Evolutionary conservation across 1,140 invertebrate species (phyloP).

Genomic region (Heliconius eleuchia): DNA sequence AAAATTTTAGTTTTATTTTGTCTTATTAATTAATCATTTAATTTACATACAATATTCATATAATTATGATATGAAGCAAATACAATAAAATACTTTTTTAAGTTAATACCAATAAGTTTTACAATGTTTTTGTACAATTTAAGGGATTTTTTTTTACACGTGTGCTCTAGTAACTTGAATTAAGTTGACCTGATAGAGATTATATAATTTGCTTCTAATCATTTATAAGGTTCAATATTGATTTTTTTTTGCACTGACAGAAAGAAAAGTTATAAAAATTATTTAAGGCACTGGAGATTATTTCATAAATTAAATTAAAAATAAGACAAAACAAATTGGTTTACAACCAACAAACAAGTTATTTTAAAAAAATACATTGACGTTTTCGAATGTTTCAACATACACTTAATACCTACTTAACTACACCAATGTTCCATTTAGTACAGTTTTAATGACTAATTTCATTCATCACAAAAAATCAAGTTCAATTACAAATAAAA

Average conservation of each 20-base stretch:
- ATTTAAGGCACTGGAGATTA: constrained; percentile 2
- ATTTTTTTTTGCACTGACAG: background rate
- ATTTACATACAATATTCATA: background rate
- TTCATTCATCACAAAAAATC: constrained; percentile 2
- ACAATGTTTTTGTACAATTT: too few species aligned
- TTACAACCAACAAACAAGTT: background rate
- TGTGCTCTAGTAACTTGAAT: too few species aligned
- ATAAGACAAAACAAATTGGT: background rate
- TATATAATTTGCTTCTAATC: too few species aligned
- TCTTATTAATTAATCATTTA: too few species aligned
- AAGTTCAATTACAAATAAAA: background rate
- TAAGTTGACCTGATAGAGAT: too few species aligned
- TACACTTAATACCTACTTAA: background rate
- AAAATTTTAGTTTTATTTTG: background rate
- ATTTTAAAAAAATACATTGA: background rate
- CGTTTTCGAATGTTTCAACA: background rate
- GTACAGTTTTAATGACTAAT: constrained; percentile 2
- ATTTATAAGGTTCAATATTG: too few species aligned
- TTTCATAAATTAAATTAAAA: background rate
- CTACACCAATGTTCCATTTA: background rate
- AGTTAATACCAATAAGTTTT: too few species aligned
- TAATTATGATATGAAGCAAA: too few species aligned
- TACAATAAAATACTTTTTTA: too few species aligned
- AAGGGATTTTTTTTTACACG: too few species aligned
- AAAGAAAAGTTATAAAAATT: background rate